Percentiles rank a stretch among this genome's conserved stretches.
These are phyloP conservation scores for Lithophane semibrunnea DNA, from an alignment of 2,888 invertebrate genomes.

Conservation along the genomic window DNA sequence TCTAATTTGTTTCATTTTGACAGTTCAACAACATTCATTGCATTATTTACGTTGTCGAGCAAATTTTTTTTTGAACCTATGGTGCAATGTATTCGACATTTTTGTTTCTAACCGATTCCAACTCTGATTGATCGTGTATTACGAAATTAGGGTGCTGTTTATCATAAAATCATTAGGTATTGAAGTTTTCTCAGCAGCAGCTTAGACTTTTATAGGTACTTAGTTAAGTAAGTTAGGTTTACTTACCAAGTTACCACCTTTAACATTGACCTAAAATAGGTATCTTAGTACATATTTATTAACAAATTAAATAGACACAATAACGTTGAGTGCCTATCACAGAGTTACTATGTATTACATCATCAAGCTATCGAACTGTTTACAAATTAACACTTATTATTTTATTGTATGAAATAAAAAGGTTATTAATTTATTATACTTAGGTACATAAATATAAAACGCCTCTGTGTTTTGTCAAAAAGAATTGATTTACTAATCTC, in stretches of 20 bases:
- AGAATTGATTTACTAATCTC: neutral
- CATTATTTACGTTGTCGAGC: too few relatives aligned
- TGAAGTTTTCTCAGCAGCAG: neutral
- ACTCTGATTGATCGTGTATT: too few relatives aligned
- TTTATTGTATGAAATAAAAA: constrained; percentile 28
- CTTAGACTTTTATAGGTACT: neutral
- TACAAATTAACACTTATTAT: constrained; percentile 42
- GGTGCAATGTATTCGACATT: too few relatives aligned
- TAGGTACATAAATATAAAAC: constrained; percentile 2
- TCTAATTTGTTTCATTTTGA: too few relatives aligned
- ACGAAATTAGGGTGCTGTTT: neutral
- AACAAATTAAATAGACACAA: constrained; percentile 29
- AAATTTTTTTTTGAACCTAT: too few relatives aligned
- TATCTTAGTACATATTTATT: constrained; percentile 16
- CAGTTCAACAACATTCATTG: too few relatives aligned
- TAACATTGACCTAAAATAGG: constrained; percentile 48
- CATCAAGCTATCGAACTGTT: constrained; percentile 35
- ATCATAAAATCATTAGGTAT: neutral
- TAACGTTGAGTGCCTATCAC: constrained; percentile 34
- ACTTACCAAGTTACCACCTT: neutral
- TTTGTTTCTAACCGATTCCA: too few relatives aligned
- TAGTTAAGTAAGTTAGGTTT: neutral
- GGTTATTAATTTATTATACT: constrained; percentile 14
- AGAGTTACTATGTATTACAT: constrained; percentile 25
- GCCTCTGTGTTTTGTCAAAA: neutral